A percentile compares a stretch with the other conserved stretches of the same genome.
phyloP scores from a whole-genome alignment of 2,113 vertebrate species.

The Serilophus lunatus region DNA sequence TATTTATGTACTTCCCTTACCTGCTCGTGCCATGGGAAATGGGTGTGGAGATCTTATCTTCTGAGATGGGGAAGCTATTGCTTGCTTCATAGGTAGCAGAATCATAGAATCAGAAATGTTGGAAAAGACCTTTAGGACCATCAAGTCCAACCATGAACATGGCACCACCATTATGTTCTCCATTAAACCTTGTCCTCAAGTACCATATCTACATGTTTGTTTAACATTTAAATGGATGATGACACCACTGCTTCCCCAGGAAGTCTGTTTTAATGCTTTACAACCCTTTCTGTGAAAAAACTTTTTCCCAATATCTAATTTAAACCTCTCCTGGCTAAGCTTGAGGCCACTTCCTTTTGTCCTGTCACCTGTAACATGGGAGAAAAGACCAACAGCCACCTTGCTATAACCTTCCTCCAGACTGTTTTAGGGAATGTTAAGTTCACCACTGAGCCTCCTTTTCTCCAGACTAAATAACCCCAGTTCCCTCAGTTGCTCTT shows the following conservation, averaged over 20 bases:
- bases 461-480: accelerated
- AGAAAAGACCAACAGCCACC: background rate
- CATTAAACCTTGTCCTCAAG: background rate
- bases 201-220: background rate
- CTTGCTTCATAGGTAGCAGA: background rate
- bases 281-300: background rate
- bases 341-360: background rate
- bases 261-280: background rate
- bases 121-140: background rate
- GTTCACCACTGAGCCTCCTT: background rate
- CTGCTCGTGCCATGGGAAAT: background rate
- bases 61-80: background rate
- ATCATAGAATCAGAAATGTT: background rate
- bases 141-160: background rate
- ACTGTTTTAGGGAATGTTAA: accelerated
- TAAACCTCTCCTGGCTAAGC: background rate
- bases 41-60: background rate
- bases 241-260: background rate
- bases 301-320: background rate
- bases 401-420: background rate
- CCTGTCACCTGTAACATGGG: background rate
- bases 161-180: background rate
- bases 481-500: background rate
- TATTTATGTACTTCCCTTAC: background rate
- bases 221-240: background rate